phyloP scores from a whole-genome alignment of 2,888 invertebrate genomes.

The Apamea monoglypha region DNA sequence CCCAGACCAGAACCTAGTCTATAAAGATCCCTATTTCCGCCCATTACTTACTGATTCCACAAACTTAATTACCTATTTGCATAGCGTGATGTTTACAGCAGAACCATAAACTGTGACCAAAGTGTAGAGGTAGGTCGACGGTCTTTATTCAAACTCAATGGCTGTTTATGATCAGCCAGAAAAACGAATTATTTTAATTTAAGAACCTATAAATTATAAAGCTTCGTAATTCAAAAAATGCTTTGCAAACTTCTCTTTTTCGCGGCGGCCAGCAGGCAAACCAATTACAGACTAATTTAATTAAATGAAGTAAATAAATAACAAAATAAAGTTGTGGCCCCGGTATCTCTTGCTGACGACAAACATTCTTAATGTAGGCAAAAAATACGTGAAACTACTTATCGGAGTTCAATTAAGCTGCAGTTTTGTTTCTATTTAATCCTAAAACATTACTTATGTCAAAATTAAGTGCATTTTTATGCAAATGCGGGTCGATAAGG shows the following conservation, averaged over 20 bases:
- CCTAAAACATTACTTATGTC: conserved; percentile 65
- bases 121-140: conserved; percentile 11
- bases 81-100: conserved; percentile 16
- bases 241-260: conserved; percentile 43
- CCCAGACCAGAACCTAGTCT: no score
- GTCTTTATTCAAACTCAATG: conserved; percentile 37
- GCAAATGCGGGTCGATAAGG: conserved; percentile 62
- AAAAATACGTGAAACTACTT: conserved; percentile 47
- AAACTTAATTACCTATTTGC: conserved; percentile 21
- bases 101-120: conserved; percentile 34
- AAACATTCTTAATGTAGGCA: conserved; percentile 52
- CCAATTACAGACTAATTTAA: conserved; percentile 60
- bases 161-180: conserved; percentile 44
- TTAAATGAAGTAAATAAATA: conserved; percentile 55
- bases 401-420: conserved; percentile 63
- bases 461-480: conserved; percentile 67
- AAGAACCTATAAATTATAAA: conserved; percentile 51
- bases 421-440: conserved; percentile 63
- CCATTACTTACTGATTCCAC: conserved; percentile 15
- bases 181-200: conserved; percentile 57
- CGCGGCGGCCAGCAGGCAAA: conserved; percentile 30
- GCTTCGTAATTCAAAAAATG: conserved; percentile 57
- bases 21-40: not conserved
- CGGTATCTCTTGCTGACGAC: conserved; percentile 42
- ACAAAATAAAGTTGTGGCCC: conserved; percentile 33